Percentiles rank a stretch among this genome's conserved stretches.
Evolutionary conservation across 2,797 vertebrate species (phyloP).

Genomic region (Phalloptychus januarius): DNA sequence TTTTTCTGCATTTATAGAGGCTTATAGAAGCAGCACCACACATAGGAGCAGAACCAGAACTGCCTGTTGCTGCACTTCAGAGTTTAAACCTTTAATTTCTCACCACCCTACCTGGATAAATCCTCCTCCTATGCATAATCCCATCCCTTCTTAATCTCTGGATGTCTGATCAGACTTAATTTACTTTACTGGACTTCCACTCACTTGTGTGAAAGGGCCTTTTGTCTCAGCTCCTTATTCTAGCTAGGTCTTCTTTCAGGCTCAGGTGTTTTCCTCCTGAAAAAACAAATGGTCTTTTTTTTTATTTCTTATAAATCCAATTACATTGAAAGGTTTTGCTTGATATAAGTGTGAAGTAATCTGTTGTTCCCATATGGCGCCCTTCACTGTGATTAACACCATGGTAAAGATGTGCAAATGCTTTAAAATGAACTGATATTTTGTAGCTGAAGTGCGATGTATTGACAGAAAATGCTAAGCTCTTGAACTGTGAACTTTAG

Average conservation of each 20-base stretch:
- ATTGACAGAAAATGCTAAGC: not conserved
- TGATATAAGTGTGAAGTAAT: not conserved
- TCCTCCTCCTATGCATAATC: slow-evolving; percentile 51
- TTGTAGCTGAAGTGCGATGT: not conserved
- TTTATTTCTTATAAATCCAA: not conserved
- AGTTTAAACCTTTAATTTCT: slow-evolving; percentile 34
- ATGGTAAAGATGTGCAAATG: not conserved
- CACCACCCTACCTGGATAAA: slow-evolving; percentile 12
- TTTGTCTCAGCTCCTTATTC: not conserved
- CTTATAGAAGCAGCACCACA: slow-evolving; percentile 10
- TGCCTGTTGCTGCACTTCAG: slow-evolving; percentile 31
- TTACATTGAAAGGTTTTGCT: not conserved
- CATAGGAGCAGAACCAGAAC: slow-evolving; percentile 3
- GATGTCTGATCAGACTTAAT: slow-evolving; percentile 42
- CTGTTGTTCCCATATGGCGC: not conserved
- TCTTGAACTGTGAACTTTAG: not conserved
- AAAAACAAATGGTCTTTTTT: not conserved
- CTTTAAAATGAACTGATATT: not conserved
- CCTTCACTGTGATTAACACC: not conserved
- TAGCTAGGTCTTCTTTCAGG: not conserved
- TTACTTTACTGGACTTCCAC: slow-evolving; percentile 23
- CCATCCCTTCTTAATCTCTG: slow-evolving; percentile 46
- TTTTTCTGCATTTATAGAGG: slow-evolving; percentile 27
- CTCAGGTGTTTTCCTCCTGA: not conserved
- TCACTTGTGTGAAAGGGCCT: slow-evolving; percentile 13